These are phyloP conservation scores for Ovis canadensis DNA, from an alignment of 2,113 vertebrate genomes.

Conservation along the genomic window DNA sequence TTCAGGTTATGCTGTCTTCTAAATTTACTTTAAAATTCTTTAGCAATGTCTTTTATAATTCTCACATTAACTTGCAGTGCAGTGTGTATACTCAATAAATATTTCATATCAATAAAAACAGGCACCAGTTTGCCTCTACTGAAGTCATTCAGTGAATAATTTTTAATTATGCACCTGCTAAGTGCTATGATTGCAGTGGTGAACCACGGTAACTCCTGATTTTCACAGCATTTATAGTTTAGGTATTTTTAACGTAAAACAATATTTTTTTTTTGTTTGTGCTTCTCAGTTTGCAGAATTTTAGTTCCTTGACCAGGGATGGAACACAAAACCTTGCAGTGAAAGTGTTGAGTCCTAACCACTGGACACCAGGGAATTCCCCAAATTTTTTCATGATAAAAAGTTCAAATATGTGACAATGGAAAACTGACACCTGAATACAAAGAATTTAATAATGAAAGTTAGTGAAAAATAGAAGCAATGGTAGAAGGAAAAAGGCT, in stretches of 20 bases:
- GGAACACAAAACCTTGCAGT: not conserved
- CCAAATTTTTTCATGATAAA: not conserved
- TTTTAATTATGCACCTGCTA: not conserved
- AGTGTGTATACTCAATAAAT: not conserved
- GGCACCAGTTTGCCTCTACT: not conserved
- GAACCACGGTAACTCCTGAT: not conserved
- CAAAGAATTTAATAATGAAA: not conserved
- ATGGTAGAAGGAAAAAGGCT: not conserved
- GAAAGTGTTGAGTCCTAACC: not conserved
- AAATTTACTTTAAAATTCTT: not conserved
- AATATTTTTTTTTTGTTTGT: not conserved
- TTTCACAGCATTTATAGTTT: not conserved
- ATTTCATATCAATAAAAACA: constrained; percentile 28
- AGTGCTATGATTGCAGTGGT: constrained; percentile 3
- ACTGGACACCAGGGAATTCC: not conserved
- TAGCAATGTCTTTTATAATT: not conserved
- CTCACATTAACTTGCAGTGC: not conserved
- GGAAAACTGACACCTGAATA: not conserved
- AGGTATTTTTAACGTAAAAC: not conserved
- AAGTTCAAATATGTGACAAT: not conserved
- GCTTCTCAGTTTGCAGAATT: not conserved
- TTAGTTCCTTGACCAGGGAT: not conserved
- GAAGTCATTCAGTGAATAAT: not conserved
- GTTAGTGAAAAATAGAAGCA: not conserved
- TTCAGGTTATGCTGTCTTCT: not conserved